These are phyloP conservation scores for Teleogryllus oceanicus DNA, from an alignment of 2,888 invertebrate genomes.

Conservation along the genomic window DNA sequence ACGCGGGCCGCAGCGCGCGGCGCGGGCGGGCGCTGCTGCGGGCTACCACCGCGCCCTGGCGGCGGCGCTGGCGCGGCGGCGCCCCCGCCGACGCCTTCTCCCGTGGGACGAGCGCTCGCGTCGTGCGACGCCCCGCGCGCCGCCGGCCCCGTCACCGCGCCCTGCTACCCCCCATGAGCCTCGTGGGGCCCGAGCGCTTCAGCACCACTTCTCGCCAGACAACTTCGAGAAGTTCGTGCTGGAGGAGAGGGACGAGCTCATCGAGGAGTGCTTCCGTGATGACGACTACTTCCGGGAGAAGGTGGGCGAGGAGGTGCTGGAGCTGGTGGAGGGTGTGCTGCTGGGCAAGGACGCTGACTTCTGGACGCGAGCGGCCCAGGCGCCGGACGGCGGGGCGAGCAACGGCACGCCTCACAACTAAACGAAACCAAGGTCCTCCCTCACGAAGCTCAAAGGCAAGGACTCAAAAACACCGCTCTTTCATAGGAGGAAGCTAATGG, in stretches of 20 bases:
- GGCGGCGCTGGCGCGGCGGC: background rate
- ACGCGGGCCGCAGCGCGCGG: background rate
- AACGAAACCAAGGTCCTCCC: too few species aligned
- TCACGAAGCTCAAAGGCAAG: too few species aligned
- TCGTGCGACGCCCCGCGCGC: background rate
- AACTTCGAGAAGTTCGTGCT: background rate
- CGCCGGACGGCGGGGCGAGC: too few species aligned
- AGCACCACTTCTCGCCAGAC: background rate
- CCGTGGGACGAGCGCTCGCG: conserved; percentile 4
- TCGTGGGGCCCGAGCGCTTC: background rate
- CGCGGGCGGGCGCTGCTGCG: background rate
- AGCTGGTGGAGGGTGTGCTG: background rate
- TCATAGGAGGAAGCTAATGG: too few species aligned
- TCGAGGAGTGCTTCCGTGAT: background rate
- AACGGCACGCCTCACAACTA: too few species aligned
- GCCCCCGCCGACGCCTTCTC: background rate
- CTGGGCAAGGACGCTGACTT: background rate
- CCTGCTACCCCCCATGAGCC: background rate
- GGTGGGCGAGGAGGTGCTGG: background rate
- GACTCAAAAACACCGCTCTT: too few species aligned
- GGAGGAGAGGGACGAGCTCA: conserved; percentile 6
- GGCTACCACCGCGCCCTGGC: background rate
- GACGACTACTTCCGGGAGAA: background rate
- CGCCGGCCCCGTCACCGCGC: background rate
- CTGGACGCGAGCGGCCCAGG: background rate